phyloP scores from a whole-genome alignment of 2,797 vertebrate genomes.

The Simalia tracyae region DNA sequence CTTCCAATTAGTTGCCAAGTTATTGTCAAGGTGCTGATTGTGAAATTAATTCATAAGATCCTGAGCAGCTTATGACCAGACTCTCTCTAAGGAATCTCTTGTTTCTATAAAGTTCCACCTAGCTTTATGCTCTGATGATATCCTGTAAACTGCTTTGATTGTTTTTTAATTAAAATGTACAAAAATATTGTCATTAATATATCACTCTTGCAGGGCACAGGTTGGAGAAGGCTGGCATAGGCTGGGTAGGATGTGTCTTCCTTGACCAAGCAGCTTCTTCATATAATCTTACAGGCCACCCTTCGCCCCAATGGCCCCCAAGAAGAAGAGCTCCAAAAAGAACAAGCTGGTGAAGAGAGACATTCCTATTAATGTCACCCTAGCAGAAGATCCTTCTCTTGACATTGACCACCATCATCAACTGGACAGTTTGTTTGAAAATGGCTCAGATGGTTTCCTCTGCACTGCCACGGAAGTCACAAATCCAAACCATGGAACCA shows the following conservation, averaged over 20 bases:
- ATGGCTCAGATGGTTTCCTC: conserved; percentile 65
- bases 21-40: neutral
- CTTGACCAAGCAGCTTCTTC: neutral
- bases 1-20: neutral
- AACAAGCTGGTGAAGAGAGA: conserved; percentile 68
- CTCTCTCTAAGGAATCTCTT: neutral
- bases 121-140: no score
- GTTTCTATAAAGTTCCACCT: no score
- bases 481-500: conserved; percentile 74
- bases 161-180: neutral
- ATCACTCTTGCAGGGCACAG: neutral
- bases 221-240: neutral
- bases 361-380: neutral
- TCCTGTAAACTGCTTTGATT: neutral
- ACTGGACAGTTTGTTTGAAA: conserved; percentile 76
- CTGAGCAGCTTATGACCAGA: neutral
- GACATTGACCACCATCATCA: conserved; percentile 80
- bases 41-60: neutral
- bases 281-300: conserved; percentile 22
- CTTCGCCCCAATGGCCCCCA: conserved; percentile 75
- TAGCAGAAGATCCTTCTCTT: conserved; percentile 76
- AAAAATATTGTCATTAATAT: neutral
- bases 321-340: conserved; percentile 78
- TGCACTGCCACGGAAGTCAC: conserved; percentile 79
- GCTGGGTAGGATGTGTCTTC: neutral